phyloP scores from a whole-genome alignment of 2,797 vertebrate species.

The Allobates femoralis region DNA sequence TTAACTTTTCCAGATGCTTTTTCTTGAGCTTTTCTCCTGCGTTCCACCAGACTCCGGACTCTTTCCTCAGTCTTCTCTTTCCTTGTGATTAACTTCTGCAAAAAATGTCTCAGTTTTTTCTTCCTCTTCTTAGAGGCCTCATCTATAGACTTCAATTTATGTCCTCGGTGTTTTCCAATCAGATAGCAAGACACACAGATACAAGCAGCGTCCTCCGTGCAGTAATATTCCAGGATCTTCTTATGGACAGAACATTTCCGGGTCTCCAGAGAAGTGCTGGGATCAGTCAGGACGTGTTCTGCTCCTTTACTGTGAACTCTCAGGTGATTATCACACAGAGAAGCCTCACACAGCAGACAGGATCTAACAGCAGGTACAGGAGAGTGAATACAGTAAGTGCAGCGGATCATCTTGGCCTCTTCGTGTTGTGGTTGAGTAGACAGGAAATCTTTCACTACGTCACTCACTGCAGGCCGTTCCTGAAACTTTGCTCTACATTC shows the following conservation, averaged over 20 bases:
- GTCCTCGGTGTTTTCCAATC: neutral
- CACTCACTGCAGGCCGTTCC: neutral
- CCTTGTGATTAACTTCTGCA: neutral
- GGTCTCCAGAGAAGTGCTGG: neutral
- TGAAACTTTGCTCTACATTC: neutral
- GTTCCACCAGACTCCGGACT: neutral
- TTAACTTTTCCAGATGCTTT: neutral
- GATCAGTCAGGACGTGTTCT: neutral
- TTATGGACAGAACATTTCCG: neutral
- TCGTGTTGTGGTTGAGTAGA: neutral
- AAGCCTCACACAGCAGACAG: neutral
- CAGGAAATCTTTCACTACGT: neutral
- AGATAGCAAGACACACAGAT: neutral
- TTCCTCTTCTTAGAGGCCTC: neutral
- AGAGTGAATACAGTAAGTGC: neutral
- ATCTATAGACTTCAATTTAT: neutral
- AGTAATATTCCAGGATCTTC: neutral
- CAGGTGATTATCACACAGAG: neutral
- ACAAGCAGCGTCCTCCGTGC: constrained; percentile 3
- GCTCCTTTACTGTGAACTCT: neutral
- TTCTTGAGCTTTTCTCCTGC: neutral
- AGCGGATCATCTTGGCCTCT: neutral
- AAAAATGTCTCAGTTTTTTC: neutral
- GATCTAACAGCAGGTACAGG: neutral
- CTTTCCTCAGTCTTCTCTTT: neutral